Evolutionary conservation across 1,140 invertebrate genomes (phyloP), one percentile per base, ranked within the genome.

Genomic region (Bemisia tabaci): DNA sequence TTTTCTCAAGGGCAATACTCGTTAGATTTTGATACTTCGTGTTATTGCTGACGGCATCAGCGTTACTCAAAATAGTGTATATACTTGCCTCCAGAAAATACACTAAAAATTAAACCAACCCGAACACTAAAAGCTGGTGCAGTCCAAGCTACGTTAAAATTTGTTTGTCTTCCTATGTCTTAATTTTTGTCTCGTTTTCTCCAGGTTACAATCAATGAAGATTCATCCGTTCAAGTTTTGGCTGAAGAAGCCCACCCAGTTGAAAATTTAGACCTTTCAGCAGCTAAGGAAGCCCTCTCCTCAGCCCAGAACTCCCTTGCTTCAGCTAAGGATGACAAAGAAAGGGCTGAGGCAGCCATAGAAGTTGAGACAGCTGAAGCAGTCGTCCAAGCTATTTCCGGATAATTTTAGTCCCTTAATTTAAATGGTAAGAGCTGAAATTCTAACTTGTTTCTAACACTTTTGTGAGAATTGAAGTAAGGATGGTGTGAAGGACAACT

Each of bases 221-320:
- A 99, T 78, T 97, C 94, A 17, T 93, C 92, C 74, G 95, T 98
- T 68, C 96, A 99, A 84, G 86, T 99, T 67, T 80, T 99, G 62
- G 97, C 96, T 59, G 97, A 99, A 81, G 97, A 99, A 83, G 95
- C 95, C 27, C 91, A 94, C 72, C 86, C 87, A 12, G 71, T 99
- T 59, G 93, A 93, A 69, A 83, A 86, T 72, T 76, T 99, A 63
- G 97, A 99, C 82, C 75, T 79, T 60, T 76, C 80, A 48, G 89
- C 89, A 58, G 89, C 89, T n/a, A 84, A 86, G 74, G 92, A 96
- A 71, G 82, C 89, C 65, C 79, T 98, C 17, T 83, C 79, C 72
- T 89, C 94, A 80, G 94, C 95, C 21, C 91, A 96, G 74, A 85
- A 86, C 65, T 84, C 90, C 78, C 73, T 94, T 2, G 81, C 80